Percentiles rank a stretch among this genome's conserved stretches.
These are phyloP conservation scores for Oenanthe oenanthe DNA, from an alignment of 2,113 vertebrate species.

Conservation along the genomic window DNA sequence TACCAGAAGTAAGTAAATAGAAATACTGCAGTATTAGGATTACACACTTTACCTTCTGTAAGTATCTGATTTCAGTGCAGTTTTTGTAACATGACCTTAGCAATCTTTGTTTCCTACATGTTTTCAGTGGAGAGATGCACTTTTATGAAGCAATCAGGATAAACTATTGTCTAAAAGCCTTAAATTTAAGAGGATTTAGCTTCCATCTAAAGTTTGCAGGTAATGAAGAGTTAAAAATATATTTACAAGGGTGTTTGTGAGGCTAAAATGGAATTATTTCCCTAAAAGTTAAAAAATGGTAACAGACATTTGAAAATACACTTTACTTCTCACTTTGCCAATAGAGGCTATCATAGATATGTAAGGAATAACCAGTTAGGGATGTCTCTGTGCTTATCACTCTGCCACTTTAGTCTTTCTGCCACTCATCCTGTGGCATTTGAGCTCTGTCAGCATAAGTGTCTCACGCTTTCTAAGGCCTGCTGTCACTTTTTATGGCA, in stretches of 20 bases:
- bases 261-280: not conserved
- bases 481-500: not conserved
- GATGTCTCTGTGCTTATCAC: not conserved
- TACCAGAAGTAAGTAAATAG: not conserved
- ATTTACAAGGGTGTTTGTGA: not conserved
- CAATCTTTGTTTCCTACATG: not conserved
- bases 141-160: not conserved
- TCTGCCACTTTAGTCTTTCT: not conserved
- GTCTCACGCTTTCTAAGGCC: not conserved
- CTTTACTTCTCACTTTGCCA: not conserved
- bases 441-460: not conserved
- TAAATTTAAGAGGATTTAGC: not conserved
- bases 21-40: not conserved
- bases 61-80: not conserved
- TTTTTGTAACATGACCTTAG: not conserved
- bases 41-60: not conserved
- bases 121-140: not conserved
- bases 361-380: not conserved
- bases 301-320: not conserved
- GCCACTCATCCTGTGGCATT: not conserved
- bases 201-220: not conserved
- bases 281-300: not conserved
- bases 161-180: not conserved
- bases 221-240: not conserved
- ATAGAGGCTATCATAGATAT: not conserved